Percentiles rank a stretch among this genome's conserved stretches.
phyloP scores from a whole-genome alignment of 2,888 invertebrate species.

The Euzophera pinguis region DNA sequence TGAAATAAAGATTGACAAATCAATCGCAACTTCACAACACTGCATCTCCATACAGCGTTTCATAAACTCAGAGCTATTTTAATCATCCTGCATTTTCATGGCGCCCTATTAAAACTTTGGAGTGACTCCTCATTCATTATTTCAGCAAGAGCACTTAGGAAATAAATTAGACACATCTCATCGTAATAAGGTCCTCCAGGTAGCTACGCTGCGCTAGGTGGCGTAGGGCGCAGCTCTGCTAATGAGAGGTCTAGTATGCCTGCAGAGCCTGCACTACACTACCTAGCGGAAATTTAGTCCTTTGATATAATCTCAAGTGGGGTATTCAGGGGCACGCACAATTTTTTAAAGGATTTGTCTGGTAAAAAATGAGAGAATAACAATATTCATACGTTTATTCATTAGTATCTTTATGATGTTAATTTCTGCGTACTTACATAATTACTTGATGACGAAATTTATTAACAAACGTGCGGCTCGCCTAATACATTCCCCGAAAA shows the following conservation, averaged over 20 bases:
- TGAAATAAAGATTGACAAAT: too few species aligned
- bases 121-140: slow-evolving; percentile 9
- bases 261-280: too few species aligned
- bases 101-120: slow-evolving; percentile 3
- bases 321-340: not conserved
- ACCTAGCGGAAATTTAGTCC: not conserved
- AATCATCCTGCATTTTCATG: slow-evolving; percentile 1
- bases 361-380: too few species aligned
- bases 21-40: not conserved
- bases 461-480: too few species aligned
- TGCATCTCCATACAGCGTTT: not conserved
- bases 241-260: slow-evolving; percentile 10
- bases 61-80: not conserved
- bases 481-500: too few species aligned
- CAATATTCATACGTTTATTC: too few species aligned
- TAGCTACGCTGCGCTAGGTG: not conserved
- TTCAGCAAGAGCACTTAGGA: slow-evolving; percentile 3
- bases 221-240: not conserved
- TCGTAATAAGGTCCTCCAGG: slow-evolving; percentile 11
- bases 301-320: slow-evolving; percentile 3
- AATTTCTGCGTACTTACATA: too few species aligned
- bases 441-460: too few species aligned
- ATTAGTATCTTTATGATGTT: too few species aligned
- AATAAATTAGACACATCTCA: slow-evolving; percentile 12
- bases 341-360: not conserved